Evolutionary conservation across 2,888 invertebrate species (phyloP), one percentile per base, ranked within the genome.

Genomic region (Eurytoma adleriae): DNA sequence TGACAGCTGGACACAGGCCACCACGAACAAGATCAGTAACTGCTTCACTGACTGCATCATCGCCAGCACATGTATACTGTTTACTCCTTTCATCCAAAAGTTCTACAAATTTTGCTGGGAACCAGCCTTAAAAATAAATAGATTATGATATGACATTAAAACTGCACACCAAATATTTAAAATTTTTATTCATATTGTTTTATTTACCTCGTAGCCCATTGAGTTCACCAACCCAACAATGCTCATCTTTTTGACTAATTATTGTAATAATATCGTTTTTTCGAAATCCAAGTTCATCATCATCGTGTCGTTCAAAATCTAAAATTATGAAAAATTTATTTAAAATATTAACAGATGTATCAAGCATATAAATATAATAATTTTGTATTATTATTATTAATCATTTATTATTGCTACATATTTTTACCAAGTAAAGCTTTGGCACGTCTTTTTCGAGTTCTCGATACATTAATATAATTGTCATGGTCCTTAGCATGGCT

Each of bases 191-290:
- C 50, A 54, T n/a, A n/a, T 12, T 72, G 27, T n/a, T 61, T 57
- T 73, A 52, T 52, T 73, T 88, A 93, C 94, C 97, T 90, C 96
- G 93, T 68, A 98, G 92, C 0, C 99, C 99, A 92, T 99, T 99
- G 68, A 99, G 91, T 91, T 99, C 99, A 5, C 99, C 99, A 84
- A 99, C 96, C 99, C 99, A 99, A 91, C 99, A 99, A 90, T 99
- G 98, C 89, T 99, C 99, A 92, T 99, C 99, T 91, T 97, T 97
- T 89, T 98, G 98, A 88, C 98, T 98, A 40, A 99, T 95, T 64
- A 99, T 97, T 72, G 98, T 99, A 76, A 99, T 98, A 57, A 99
- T 97, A 91, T 99, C 99, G 92, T 99, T 99, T 91, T 98, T 99
- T 73, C 98, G 94, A 91, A 99, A 99, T 12, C 99, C 99, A 75